Evolutionary conservation across 2,888 invertebrate species (phyloP), one percentile per base, ranked within the genome.

Genomic region (Exocentrus adspersus): DNA sequence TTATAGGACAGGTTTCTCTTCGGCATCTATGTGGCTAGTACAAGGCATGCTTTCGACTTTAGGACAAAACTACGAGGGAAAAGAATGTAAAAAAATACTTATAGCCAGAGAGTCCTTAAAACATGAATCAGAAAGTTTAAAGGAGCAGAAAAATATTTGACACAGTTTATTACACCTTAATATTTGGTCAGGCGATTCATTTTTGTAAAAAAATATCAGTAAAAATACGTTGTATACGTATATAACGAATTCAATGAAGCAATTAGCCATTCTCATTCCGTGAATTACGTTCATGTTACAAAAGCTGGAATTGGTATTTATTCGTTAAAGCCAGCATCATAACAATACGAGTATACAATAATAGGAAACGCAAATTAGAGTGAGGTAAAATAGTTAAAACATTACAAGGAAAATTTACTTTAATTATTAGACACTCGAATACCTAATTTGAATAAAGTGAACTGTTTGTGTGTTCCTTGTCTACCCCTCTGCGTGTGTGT

Each of bases 1-100:
- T 57, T 57, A 46, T 32, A 57, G 42, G 46, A 57, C 46, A 46
- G 42, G 46, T 32, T 54, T n/a, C n/a, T n/a, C n/a, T n/a, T n/a
- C n/a, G n/a, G n/a, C n/a, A n/a, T n/a, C n/a, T n/a, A n/a, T n/a
- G n/a, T n/a, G n/a, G n/a, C n/a, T n/a, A n/a, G n/a, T n/a, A n/a
- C n/a, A n/a, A n/a, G n/a, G n/a, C n/a, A n/a, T n/a, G n/a, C n/a
- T n/a, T n/a, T n/a, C n/a, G n/a, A n/a, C n/a, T n/a, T n/a, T n/a
- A n/a, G n/a, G n/a, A n/a, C n/a, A n/a, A n/a, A n/a, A n/a, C n/a
- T n/a, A n/a, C n/a, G n/a, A n/a, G n/a, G n/a, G n/a, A n/a, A n/a
- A n/a, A n/a, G n/a, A n/a, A n/a, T n/a, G n/a, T n/a, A n/a, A n/a
- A n/a, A n/a, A n/a, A n/a, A n/a, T n/a, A n/a, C n/a, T n/a, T n/a